Conservation (phyloP, 2,797 vertebrate genomes). For the Xenentodon cancila region DNA sequence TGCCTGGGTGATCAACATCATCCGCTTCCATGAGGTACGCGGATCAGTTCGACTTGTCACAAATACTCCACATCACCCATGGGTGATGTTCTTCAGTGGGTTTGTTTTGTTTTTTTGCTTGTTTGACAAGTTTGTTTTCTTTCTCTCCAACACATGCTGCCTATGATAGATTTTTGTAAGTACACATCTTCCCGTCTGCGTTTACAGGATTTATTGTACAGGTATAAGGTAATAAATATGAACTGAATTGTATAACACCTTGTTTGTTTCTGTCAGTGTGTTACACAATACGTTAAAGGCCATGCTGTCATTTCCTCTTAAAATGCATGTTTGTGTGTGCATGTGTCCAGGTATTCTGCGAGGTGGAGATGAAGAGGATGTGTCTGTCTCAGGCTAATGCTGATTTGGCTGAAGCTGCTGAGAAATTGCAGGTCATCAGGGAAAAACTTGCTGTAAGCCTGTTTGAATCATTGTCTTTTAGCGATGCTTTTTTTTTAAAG, state of each 20-base stretch:
- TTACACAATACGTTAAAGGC: not conserved
- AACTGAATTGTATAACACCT: not conserved
- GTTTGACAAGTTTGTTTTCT: constrained; percentile 35
- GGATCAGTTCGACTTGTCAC: constrained; percentile 1
- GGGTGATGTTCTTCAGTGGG: constrained; percentile 1
- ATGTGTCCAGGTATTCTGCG: constrained; percentile 73
- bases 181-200: constrained; percentile 32
- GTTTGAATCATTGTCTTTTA: not conserved
- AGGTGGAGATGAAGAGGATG: constrained; percentile 83
- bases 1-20: constrained; percentile 83
- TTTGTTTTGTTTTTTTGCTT: constrained; percentile 11
- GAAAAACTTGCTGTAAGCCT: constrained; percentile 81
- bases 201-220: too few relatives aligned
- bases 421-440: constrained; percentile 80
- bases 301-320: too few relatives aligned
- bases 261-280: not conserved
- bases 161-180: constrained; percentile 86
- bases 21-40: constrained; percentile 81
- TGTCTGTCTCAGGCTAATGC: constrained; percentile 82
- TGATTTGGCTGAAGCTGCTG: constrained; percentile 82
- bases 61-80: not conserved
- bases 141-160: constrained; percentile 70
- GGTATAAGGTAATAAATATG: not conserved
- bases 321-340: too few relatives aligned
- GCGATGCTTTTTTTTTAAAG: too few relatives aligned